Conservation (phyloP, 2,888 invertebrate genomes). For the Hermaeophaga mercurialis region DNA sequence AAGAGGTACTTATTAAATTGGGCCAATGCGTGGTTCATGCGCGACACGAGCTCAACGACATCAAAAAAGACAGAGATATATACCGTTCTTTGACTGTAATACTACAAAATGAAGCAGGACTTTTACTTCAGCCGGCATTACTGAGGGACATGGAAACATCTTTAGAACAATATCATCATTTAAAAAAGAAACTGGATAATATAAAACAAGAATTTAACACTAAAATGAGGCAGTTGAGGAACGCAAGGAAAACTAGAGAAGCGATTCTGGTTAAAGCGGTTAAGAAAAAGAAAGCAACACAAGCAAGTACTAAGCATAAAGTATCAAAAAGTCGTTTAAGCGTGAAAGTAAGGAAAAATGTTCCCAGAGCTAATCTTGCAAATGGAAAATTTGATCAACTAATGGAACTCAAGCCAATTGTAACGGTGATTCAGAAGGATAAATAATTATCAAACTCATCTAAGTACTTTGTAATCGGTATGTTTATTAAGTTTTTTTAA, state of each 20-base stretch:
- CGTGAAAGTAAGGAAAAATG: no score
- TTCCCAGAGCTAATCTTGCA: no score
- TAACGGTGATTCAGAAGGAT: no score
- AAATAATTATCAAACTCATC: no score
- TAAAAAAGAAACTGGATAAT: constrained; percentile 36
- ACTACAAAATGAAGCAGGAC: constrained; percentile 58
- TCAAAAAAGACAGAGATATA: constrained; percentile 55
- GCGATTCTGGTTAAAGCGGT: no score
- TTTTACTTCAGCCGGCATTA: constrained; percentile 59
- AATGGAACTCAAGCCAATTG: no score
- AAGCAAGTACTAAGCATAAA: no score
- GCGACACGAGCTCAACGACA: constrained; percentile 46
- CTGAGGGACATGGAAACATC: constrained; percentile 59
- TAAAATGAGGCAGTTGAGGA: constrained; percentile 35
- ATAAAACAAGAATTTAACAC: constrained; percentile 37
- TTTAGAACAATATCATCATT: constrained; percentile 48
- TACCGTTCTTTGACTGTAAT: constrained; percentile 55
- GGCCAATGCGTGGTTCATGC: not conserved
- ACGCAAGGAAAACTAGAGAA: constrained; percentile 26
- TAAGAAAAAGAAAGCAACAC: no score
- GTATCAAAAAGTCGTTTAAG: no score
- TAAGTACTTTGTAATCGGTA: no score
- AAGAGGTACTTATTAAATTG: constrained; percentile 12
- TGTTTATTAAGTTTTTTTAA: no score
- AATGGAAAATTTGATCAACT: no score